Evolutionary conservation across 1,140 invertebrate species (phyloP).

Genomic region (Zaprionus kolodkinae): DNA sequence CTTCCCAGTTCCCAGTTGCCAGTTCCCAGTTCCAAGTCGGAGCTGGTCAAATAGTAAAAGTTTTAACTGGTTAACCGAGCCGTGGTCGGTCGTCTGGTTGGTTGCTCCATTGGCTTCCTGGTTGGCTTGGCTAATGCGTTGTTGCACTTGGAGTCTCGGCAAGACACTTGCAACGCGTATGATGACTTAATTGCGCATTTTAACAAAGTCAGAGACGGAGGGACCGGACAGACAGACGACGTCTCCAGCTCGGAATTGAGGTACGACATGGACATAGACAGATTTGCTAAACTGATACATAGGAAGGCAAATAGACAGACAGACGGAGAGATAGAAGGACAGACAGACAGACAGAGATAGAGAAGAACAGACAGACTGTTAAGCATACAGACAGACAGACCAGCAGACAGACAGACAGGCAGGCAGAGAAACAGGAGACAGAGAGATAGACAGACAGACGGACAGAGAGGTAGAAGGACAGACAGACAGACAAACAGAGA

Average conservation of each 20-base stretch:
- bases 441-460: too few relatives aligned
- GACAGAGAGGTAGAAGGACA: too few relatives aligned
- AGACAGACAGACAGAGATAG: background rate
- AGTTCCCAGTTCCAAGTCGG: background rate
- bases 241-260: too few relatives aligned
- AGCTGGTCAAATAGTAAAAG: slow-evolving; percentile 24
- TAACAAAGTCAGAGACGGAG: slow-evolving; percentile 52
- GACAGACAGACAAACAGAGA: too few relatives aligned
- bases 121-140: slow-evolving; percentile 70
- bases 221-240: background rate
- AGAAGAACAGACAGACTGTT: background rate
- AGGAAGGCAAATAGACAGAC: too few relatives aligned
- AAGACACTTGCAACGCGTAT: slow-evolving; percentile 69
- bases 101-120: slow-evolving; percentile 48
- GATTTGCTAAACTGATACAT: background rate
- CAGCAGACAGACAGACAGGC: background rate
- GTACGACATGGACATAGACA: slow-evolving; percentile 15
- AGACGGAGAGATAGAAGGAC: background rate
- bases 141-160: slow-evolving; percentile 30
- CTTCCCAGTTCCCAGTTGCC: slow-evolving; percentile 9
- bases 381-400: background rate
- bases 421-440: too few relatives aligned
- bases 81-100: slow-evolving; percentile 23
- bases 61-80: slow-evolving; percentile 10
- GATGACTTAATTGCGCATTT: slow-evolving; percentile 81